Conservation (phyloP, 2,888 invertebrate species). For the Hydrotaea cyrtoneurina region DNA sequence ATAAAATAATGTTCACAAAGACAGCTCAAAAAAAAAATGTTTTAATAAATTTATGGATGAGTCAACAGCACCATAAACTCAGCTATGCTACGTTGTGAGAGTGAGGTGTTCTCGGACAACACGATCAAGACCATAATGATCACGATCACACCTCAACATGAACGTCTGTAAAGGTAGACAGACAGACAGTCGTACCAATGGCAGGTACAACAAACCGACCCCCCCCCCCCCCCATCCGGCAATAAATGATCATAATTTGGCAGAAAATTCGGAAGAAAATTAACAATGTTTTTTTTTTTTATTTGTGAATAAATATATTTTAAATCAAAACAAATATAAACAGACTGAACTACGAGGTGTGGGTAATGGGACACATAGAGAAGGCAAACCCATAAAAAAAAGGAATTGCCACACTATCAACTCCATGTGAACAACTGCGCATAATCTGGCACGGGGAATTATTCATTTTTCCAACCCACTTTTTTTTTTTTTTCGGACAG, state of each 20-base stretch:
- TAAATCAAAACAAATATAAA: no score
- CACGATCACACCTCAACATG: neutral
- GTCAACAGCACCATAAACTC: constrained; percentile 66
- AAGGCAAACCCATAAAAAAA: no score
- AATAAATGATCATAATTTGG: neutral
- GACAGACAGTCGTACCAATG: neutral
- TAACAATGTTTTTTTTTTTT: no score
- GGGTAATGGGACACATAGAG: no score
- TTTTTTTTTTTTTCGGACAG: no score
- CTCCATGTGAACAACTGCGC: no score
- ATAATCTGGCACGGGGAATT: no score
- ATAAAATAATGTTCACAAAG: no score
- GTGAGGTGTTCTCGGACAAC: constrained; percentile 51
- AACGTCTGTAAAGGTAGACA: neutral
- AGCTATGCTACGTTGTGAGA: neutral
- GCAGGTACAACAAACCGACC: neutral
- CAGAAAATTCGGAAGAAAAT: neutral
- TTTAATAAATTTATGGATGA: constrained; percentile 36
- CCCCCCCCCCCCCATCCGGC: neutral
- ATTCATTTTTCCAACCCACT: no score
- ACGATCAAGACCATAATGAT: neutral
- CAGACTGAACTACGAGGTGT: no score
- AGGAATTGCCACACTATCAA: no score
- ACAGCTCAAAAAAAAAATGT: neutral
- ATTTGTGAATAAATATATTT: no score